These are phyloP conservation scores for Pelochelys cantorii DNA, from an alignment of 2,797 vertebrate genomes.

Conservation along the genomic window DNA sequence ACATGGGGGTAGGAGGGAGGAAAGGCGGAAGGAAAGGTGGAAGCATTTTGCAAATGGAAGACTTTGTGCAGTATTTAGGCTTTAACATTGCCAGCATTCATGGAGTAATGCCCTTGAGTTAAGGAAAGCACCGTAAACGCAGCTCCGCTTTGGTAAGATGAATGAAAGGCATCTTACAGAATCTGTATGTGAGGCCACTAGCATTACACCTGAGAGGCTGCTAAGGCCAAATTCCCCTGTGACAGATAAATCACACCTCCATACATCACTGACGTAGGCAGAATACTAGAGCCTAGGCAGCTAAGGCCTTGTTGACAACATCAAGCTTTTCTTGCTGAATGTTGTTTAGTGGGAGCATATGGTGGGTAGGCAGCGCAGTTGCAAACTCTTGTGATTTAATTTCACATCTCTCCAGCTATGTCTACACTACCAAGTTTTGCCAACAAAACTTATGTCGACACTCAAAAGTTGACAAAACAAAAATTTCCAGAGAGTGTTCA, in stretches of 20 bases:
- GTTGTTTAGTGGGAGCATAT: not conserved
- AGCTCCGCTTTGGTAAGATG: slow-evolving; percentile 61
- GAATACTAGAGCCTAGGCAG: slow-evolving; percentile 20
- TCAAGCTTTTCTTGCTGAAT: not conserved
- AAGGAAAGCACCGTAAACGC: slow-evolving; percentile 62
- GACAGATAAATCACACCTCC: slow-evolving; percentile 67
- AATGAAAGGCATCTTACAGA: slow-evolving; percentile 72
- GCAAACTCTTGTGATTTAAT: not conserved
- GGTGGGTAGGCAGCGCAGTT: not conserved
- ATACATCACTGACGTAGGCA: slow-evolving; percentile 58
- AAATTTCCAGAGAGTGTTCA: too few relatives aligned
- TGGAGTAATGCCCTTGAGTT: slow-evolving; percentile 64
- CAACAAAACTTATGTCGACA: too few relatives aligned
- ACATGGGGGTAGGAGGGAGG: slow-evolving; percentile 36
- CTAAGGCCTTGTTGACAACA: slow-evolving; percentile 31
- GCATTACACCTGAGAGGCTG: not conserved
- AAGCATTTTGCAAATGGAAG: slow-evolving; percentile 53
- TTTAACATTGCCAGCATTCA: slow-evolving; percentile 79
- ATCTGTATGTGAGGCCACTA: slow-evolving; percentile 46
- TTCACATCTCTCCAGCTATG: not conserved
- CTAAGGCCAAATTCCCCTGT: not conserved
- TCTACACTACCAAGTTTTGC: too few relatives aligned
- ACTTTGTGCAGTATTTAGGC: slow-evolving; percentile 73
- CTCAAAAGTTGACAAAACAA: too few relatives aligned
- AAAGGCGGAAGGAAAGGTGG: slow-evolving; percentile 41